Evolutionary conservation across 2,888 invertebrate genomes (phyloP).

Genomic region (Galeruca laticollis): DNA sequence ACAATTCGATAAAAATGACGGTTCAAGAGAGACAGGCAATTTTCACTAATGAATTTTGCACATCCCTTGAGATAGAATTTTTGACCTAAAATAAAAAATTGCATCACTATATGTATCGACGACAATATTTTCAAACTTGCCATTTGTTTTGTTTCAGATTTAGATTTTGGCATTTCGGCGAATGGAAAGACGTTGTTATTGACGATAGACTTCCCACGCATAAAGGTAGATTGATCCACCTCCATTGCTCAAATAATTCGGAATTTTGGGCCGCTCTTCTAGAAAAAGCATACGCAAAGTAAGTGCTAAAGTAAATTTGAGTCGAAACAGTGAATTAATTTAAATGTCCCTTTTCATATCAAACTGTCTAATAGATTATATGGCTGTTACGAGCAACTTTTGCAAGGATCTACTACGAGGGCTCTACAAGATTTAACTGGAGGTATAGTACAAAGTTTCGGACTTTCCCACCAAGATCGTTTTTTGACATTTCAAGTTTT

Average conservation of each 20-base stretch:
- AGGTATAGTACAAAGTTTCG: conserved; percentile 81
- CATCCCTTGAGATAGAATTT: too few species aligned
- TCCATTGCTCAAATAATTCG: conserved; percentile 72
- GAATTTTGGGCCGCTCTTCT: conserved; percentile 85
- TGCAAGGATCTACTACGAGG: conserved; percentile 75
- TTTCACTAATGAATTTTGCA: too few species aligned
- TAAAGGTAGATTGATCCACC: conserved; percentile 74
- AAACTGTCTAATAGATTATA: conserved; percentile 69
- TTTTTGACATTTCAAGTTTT: conserved; percentile 76
- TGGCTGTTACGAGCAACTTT: conserved; percentile 77
- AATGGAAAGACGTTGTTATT: conserved; percentile 80
- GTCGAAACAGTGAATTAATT: neutral
- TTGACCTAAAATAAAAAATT: too few species aligned
- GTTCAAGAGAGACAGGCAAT: too few species aligned
- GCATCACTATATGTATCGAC: too few species aligned
- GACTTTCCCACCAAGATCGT: conserved; percentile 74
- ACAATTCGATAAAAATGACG: too few species aligned
- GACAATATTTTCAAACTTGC: too few species aligned
- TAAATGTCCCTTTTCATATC: too few species aligned
- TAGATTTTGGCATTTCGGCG: conserved; percentile 84
- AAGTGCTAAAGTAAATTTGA: conserved; percentile 59
- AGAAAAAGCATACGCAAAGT: conserved; percentile 88
- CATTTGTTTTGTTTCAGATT: too few species aligned
- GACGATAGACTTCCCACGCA: conserved; percentile 83
- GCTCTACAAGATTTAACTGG: conserved; percentile 81